Evolutionary conservation across 2,888 invertebrate genomes (phyloP).

Genomic region (Limnephilus rhombicus): DNA sequence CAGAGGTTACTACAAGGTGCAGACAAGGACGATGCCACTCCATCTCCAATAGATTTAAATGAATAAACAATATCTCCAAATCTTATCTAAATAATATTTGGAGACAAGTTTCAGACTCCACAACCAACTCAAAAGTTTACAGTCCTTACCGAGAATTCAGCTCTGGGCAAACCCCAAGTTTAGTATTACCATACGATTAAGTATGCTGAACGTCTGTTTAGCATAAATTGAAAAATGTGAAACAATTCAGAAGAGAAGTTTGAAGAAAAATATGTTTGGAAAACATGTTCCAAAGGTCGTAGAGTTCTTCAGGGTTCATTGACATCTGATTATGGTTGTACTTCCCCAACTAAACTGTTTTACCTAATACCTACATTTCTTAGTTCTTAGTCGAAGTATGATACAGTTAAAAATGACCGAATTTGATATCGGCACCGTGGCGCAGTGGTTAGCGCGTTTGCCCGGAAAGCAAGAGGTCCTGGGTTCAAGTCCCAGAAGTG

Average conservation of each 20-base stretch:
- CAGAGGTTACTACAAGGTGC: not conserved
- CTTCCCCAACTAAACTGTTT: not conserved
- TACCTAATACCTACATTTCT: not conserved
- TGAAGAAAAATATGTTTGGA: not conserved
- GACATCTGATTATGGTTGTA: not conserved
- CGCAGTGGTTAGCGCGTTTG: too few relatives aligned
- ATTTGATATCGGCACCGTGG: too few relatives aligned
- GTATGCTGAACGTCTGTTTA: not conserved
- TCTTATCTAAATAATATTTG: not conserved
- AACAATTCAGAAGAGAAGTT: not conserved
- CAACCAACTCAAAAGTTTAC: not conserved
- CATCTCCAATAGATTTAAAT: not conserved
- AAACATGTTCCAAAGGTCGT: not conserved
- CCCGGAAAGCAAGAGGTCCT: too few relatives aligned
- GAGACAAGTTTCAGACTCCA: not conserved
- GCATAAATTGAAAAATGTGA: not conserved
- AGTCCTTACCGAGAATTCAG: not conserved
- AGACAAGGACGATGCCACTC: not conserved
- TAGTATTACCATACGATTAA: not conserved
- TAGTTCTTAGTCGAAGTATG: too few relatives aligned
- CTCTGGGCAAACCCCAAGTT: not conserved
- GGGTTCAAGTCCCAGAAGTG: too few relatives aligned
- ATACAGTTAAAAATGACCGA: too few relatives aligned
- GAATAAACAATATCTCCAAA: not conserved
- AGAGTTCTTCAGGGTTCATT: not conserved